Base-by-base conservation (phyloP, 2,888 invertebrate species). In the Ectropis crepuscularia region DNA sequence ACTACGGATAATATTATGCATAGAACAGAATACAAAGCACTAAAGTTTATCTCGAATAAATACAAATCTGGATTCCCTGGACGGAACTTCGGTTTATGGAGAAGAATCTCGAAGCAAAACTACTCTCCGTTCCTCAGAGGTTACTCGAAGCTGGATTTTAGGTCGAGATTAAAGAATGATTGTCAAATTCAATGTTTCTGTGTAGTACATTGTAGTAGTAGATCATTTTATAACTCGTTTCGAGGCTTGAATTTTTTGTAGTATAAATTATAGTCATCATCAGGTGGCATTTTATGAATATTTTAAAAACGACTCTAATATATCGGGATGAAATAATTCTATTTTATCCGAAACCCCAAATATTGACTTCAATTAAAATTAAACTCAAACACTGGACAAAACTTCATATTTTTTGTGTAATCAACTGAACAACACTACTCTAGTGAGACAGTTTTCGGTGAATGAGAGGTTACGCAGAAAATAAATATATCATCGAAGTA, bases 1-100 rank as follows among this genome's bases (percentile, higher is more conserved):
- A 54, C 46, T 10, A 39, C 9, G 49, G 50, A 51, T 50, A 68
- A 61, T 63, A 41, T 49, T 65, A 68, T 63, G 65, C 58, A 68
- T 61, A 63, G 57, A 59, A 57, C 53, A 64, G 60, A 59, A 57
- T 55, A 64, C 57, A 61, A 57, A 59, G 39, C 42, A 61, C 54
- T 53, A 51, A 60, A 57, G 51, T 41, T 28, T 57, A 53, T 58
- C 57, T 11, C 39, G 57, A 65, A 67, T 53, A 62, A 69, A 66
- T 28, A 67, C 64, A 51, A 59, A 61, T 53, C 53, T 42, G 39
- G 36, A 50, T 49, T 62, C 64, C 66, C 66, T 42, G 37, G 47
- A 28, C 43, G 57, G 50, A 51, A 55, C 54, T 57, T 53, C 38
- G 16, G 28, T 66, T 64, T 54, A 64, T 66, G 58, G 53, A 59